Evolutionary conservation across 2,888 invertebrate genomes (phyloP), one percentile per base, ranked within the genome.

Genomic region (Brenthis ino): DNA sequence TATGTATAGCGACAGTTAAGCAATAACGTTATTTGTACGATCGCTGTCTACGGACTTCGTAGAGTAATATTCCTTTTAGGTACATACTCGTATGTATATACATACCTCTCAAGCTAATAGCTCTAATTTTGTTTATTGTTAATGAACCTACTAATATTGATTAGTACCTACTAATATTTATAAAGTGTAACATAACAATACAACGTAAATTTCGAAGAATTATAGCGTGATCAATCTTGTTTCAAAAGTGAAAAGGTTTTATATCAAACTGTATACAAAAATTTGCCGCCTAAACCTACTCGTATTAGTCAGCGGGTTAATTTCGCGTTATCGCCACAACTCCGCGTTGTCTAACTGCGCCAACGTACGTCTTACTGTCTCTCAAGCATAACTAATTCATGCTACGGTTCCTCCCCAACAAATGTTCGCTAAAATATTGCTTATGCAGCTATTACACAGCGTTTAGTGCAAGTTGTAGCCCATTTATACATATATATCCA

Each of bases 301-400:
- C n/a, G n/a, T n/a, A 28, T 60, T 60, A 60, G 60, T 60, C 60
- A 60, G 28, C n/a, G n/a, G n/a, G 2, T 48, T 28, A n/a, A 47
- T 57, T 56, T 13, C 43, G 33, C 37, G 24, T 48, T 68, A 68
- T 68, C 64, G 47, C 54, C 20, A 6, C 33, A 43, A 53, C 47
- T 20, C 3, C 24, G 57, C 56, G 14, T n/a, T 53, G 54, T 60
- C 37, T 71, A 77, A 74, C 72, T 73, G 73, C 67, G 73, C 72
- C 71, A 50, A 48, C 57, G 78, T 81, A 82, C 80, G 80, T 57
- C 58, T 75, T 43, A 43, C 37, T 79, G 77, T 78, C 79, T 79
- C 70, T 73, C 68, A 71, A 76, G 75, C 74, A 77, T 79, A 80
- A 83, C 81, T 81, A 81, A 80, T 82, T 80, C 74, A 20, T 24